Conservation (phyloP, 1,140 invertebrate genomes). For the Solen grandis region DNA sequence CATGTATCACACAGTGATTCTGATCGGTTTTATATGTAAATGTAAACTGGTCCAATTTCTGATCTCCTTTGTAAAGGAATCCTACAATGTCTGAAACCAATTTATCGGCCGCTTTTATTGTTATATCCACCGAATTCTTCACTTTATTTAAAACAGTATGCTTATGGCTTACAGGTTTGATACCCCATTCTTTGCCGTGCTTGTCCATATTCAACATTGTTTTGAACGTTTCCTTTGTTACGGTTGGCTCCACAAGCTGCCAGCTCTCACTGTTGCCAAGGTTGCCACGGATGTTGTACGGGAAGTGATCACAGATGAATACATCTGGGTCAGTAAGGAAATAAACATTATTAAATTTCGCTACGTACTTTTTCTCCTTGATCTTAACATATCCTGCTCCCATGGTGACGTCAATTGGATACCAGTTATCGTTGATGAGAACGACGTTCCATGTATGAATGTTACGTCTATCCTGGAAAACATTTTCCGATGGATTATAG, state of each 20-base stretch:
- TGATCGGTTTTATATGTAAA: slow-evolving; percentile 8
- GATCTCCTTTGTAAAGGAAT: slow-evolving; percentile 26
- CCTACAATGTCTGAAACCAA: slow-evolving; percentile 7
- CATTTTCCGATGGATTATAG: slow-evolving; percentile 95
- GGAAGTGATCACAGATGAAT: slow-evolving; percentile 82
- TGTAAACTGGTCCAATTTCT: slow-evolving; percentile 43
- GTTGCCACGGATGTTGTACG: slow-evolving; percentile 63
- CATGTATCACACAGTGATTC: slow-evolving; percentile 10
- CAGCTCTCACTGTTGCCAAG: slow-evolving; percentile 41
- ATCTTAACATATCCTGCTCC: slow-evolving; percentile 75
- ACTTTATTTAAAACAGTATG: slow-evolving; percentile 10
- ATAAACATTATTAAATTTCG: slow-evolving; percentile 69
- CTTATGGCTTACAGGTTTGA: slow-evolving; percentile 17
- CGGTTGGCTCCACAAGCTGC: slow-evolving; percentile 56
- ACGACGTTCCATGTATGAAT: slow-evolving; percentile 74
- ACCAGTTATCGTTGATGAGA: slow-evolving; percentile 62
- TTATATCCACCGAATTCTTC: slow-evolving; percentile 29
- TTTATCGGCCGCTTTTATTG: background rate
- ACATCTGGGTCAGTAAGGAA: slow-evolving; percentile 83
- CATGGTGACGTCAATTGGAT: slow-evolving; percentile 80
- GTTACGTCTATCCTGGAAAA: slow-evolving; percentile 94
- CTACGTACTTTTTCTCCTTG: slow-evolving; percentile 55
- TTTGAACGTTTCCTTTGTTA: slow-evolving; percentile 41
- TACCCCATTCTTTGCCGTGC: slow-evolving; percentile 43
- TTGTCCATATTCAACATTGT: slow-evolving; percentile 23